Base-by-base conservation (phyloP, 2,888 invertebrate genomes). In the Apocheima hispidaria region DNA sequence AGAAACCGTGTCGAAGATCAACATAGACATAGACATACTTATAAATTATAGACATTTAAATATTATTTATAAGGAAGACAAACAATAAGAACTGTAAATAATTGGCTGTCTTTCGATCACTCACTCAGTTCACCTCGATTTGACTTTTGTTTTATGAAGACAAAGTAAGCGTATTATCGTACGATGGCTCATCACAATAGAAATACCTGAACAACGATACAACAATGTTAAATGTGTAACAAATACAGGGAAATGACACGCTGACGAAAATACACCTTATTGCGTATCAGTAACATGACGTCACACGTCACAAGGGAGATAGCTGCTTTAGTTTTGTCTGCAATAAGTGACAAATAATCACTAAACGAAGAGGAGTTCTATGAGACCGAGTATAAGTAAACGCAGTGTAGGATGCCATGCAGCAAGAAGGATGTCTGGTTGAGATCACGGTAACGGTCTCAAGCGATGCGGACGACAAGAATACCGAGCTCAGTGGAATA, bases 221-320 rank as follows among this genome's bases (percentile, higher is more conserved):
- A 7, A 5, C 6, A 38, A 43, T 38, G 23, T 52, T 46, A 36
- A 38, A 30, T 20, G 20, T 9, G 28, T 9, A 48, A 40, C 18
- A 41, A 41, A 33, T 38, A 40, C 38, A 35, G 46, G 41, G 35
- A 38, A 60, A 54, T 36, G 75, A 62, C 68, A 65, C 69, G 64
- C 49, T 65, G 72, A 61, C 60, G 10, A 21, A 68, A 20, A 2
- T 20, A 40, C 10, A 18, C 3, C 5, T n/a, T 3, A 40, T 12
- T 40, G 20, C 40, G 40, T 21, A 40, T 40, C 40, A 20, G 20
- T 12, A 6, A 7, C 7, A n/a, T 7, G 18, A 1, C 2, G n/a
- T n/a, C n/a, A n/a, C n/a, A 4, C 5, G 9, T 18, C 40, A 10
- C 12, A 10, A 5, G 20, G 4, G 12, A 20, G 20, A 12, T 40